A percentile compares a stretch with the other conserved stretches of the same genome.
phyloP scores from a whole-genome alignment of 2,888 invertebrate genomes.

The Dioctria rufipes region DNA sequence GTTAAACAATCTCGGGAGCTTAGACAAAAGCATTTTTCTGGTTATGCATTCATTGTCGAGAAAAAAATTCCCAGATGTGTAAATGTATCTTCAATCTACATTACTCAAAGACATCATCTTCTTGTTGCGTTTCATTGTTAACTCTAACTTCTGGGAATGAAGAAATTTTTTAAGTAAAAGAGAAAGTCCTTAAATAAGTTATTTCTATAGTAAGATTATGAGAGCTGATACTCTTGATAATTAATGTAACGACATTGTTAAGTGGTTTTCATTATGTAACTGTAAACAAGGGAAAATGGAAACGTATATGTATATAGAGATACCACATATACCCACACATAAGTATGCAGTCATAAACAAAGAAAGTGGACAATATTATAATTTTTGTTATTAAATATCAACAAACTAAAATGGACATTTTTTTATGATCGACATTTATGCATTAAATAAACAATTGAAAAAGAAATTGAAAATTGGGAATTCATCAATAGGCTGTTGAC shows the following conservation, averaged over 20 bases:
- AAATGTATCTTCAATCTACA: too few relatives aligned
- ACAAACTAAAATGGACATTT: too few relatives aligned
- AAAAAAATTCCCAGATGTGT: conserved; percentile 7
- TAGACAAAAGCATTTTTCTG: conserved; percentile 18
- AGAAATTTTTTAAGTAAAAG: conserved; percentile 18
- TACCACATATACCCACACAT: too few relatives aligned
- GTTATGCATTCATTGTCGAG: conserved; percentile 42
- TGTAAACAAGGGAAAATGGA: background rate
- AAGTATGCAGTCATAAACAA: too few relatives aligned
- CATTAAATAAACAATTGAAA: too few relatives aligned
- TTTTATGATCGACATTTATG: too few relatives aligned
- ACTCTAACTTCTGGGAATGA: conserved; percentile 10
- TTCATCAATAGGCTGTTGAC: too few relatives aligned
- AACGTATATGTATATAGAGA: too few relatives aligned
- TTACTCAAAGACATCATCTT: background rate
- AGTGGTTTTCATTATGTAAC: conserved; percentile 1
- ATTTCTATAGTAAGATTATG: conserved; percentile 26
- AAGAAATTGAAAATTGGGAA: too few relatives aligned
- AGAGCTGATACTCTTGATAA: conserved; percentile 10
- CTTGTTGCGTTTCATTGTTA: conserved; percentile 37
- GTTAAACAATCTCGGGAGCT: conserved; percentile 19
- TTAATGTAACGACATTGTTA: background rate
- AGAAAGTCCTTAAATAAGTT: conserved; percentile 46
- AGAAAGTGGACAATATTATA: too few relatives aligned
- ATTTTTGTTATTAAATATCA: too few relatives aligned